phyloP scores from a whole-genome alignment of 2,888 invertebrate species.

The Baccha elongata region DNA sequence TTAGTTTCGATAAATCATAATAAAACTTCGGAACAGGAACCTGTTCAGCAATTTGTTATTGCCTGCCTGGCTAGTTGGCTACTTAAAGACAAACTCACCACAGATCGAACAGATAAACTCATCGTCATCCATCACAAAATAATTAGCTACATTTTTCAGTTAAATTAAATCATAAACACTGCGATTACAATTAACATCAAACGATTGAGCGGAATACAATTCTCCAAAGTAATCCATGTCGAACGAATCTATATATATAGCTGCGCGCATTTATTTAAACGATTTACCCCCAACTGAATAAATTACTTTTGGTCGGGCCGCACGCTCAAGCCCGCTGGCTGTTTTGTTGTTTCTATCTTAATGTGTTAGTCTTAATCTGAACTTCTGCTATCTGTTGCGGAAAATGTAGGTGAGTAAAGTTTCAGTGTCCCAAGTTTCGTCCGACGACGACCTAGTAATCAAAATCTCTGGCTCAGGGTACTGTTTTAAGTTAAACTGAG shows the following conservation, averaged over 20 bases:
- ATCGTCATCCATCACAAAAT: slow-evolving; percentile 16
- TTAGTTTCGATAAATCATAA: slow-evolving; percentile 49
- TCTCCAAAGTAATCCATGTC: neutral
- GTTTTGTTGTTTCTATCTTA: slow-evolving; percentile 39
- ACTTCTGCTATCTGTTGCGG: slow-evolving; percentile 23
- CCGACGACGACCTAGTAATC: slow-evolving; percentile 40
- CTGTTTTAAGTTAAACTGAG: slow-evolving; percentile 34
- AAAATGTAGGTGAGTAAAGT: slow-evolving; percentile 65
- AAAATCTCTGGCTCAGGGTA: slow-evolving; percentile 32
- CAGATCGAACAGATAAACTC: slow-evolving; percentile 43
- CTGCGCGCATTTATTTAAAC: slow-evolving; percentile 3
- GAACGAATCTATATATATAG: neutral
- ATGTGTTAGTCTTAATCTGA: slow-evolving; percentile 49
- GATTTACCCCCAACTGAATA: slow-evolving; percentile 42
- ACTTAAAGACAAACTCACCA: slow-evolving; percentile 32
- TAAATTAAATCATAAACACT: slow-evolving; percentile 51
- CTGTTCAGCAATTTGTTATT: slow-evolving; percentile 30
- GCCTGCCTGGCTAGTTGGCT: slow-evolving; percentile 13
- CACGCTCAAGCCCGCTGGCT: slow-evolving; percentile 12
- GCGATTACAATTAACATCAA: slow-evolving; percentile 52
- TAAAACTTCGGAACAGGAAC: slow-evolving; percentile 38
- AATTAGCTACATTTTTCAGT: slow-evolving; percentile 43
- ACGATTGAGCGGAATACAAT: slow-evolving; percentile 43
- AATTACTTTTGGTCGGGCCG: slow-evolving; percentile 36
- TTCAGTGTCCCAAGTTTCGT: slow-evolving; percentile 30